Evolutionary conservation across 2,797 vertebrate genomes (phyloP).

Genomic region (Muscicapa comitata): DNA sequence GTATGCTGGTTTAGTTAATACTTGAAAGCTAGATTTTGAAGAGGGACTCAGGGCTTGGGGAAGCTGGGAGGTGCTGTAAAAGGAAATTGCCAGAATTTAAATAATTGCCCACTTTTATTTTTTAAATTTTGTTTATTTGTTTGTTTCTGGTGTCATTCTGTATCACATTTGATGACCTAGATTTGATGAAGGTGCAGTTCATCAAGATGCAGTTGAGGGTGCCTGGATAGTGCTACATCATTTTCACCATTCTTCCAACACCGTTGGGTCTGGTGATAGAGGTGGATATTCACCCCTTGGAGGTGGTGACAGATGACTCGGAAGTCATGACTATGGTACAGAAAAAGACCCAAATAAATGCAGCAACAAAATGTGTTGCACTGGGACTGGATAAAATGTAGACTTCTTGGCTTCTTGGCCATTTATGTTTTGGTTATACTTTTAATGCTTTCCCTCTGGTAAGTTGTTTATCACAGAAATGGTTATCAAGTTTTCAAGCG

Average conservation of each 20-base stretch:
- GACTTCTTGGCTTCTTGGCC: background rate
- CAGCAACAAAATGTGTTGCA: background rate
- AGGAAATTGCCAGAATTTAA: background rate
- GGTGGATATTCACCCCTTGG: background rate
- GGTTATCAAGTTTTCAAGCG: background rate
- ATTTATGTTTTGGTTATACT: background rate
- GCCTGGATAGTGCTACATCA: background rate
- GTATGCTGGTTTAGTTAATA: background rate
- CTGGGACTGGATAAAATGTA: background rate
- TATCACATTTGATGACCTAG: background rate
- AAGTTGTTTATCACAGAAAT: background rate
- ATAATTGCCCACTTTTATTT: background rate
- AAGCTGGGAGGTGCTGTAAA: background rate
- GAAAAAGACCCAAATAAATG: background rate
- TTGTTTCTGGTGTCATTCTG: background rate
- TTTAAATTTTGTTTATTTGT: background rate
- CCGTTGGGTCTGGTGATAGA: background rate
- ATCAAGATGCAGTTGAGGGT: background rate
- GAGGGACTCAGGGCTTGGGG: fast-evolving
- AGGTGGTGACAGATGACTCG: background rate
- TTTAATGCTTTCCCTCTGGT: background rate
- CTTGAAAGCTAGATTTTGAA: background rate
- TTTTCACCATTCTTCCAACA: background rate
- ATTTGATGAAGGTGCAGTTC: background rate
- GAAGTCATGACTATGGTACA: background rate